Evolutionary conservation across 1,140 invertebrate genomes (phyloP).

Genomic region (Drosophila equinoxialis): DNA sequence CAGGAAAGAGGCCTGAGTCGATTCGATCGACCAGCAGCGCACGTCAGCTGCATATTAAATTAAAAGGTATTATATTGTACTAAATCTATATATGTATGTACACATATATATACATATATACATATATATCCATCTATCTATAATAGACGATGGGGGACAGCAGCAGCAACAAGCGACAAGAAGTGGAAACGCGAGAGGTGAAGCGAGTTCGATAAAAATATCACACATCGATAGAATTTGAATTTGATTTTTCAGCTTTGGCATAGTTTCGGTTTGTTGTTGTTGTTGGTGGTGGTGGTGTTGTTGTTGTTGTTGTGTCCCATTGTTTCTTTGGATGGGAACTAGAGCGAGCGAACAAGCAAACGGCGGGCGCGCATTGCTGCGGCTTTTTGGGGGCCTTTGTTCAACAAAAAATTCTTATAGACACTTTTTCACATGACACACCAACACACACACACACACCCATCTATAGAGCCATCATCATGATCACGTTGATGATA

Average conservation of each 20-base stretch:
- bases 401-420: slow-evolving; percentile 10
- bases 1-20: not conserved
- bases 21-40: slow-evolving; percentile 32
- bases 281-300: not conserved
- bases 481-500: slow-evolving; percentile 2
- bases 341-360: slow-evolving; percentile 71
- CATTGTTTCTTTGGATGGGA: slow-evolving; percentile 64
- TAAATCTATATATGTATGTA: slow-evolving; percentile 61
- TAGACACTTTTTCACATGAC: slow-evolving; percentile 11
- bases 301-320: slow-evolving; percentile 7
- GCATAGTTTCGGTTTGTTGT: slow-evolving; percentile 53
- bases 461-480: slow-evolving; percentile 13
- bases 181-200: not conserved
- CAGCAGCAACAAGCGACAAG: not conserved
- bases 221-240: slow-evolving; percentile 79
- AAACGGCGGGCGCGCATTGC: slow-evolving; percentile 67
- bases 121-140: not conserved
- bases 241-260: slow-evolving; percentile 58
- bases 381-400: slow-evolving; percentile 19
- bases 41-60: slow-evolving; percentile 82
- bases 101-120: not conserved
- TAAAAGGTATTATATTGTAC: slow-evolving; percentile 82
- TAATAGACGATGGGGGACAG: not conserved
- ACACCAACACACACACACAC: not conserved
- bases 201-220: slow-evolving; percentile 70